Conservation (phyloP, 2,113 vertebrate genomes). For the Todiramphus saurophagus region DNA sequence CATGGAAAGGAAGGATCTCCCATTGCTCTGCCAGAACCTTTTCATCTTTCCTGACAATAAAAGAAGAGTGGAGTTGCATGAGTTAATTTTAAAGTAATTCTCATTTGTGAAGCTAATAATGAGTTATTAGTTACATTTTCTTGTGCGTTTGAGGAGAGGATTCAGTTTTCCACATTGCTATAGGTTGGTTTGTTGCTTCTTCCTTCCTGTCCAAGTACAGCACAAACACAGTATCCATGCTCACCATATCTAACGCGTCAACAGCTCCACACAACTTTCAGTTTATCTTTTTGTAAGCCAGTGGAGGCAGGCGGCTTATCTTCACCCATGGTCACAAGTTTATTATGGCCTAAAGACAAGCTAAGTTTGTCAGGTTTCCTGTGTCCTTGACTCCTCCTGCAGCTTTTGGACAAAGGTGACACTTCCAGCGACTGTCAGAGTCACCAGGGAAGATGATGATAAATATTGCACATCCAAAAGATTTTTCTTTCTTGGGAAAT, state of each 20-base stretch:
- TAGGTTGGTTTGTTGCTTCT: neutral
- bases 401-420: neutral
- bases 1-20: fast-evolving
- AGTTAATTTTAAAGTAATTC: neutral
- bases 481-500: neutral
- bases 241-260: neutral
- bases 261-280: neutral
- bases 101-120: neutral
- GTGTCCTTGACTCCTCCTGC: neutral
- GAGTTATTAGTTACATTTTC: neutral
- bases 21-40: neutral
- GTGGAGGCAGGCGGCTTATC: neutral
- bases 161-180: neutral
- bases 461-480: neutral
- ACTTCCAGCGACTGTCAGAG: neutral
- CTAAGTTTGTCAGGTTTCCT: neutral
- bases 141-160: neutral
- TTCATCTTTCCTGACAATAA: neutral
- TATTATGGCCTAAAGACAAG: neutral
- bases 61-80: neutral
- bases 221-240: fast-evolving
- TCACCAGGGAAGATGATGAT: neutral
- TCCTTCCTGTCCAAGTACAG: neutral
- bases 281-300: neutral
- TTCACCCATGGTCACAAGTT: neutral